Evolutionary conservation across 35 echinoderm and acorn worm genomes (phyloP).

Genomic region (Eucidaris tribuloides): DNA sequence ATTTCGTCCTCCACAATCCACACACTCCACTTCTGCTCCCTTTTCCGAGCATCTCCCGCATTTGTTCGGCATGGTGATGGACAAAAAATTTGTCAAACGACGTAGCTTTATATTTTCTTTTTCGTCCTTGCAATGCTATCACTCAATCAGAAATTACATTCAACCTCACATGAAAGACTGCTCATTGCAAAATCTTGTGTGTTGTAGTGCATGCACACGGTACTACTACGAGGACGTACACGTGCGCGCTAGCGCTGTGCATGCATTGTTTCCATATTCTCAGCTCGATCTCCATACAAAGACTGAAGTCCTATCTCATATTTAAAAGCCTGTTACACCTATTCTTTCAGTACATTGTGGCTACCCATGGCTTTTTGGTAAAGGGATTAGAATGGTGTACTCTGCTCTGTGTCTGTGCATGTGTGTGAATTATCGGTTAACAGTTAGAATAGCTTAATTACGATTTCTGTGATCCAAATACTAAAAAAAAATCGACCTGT

Average conservation of each 20-base stretch:
- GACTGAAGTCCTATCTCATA: not conserved
- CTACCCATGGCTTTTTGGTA: not conserved
- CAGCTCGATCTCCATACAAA: not conserved
- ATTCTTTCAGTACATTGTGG: not conserved
- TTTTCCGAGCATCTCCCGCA: constrained; percentile 11
- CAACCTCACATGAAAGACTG: not conserved
- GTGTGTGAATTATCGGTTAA: not conserved
- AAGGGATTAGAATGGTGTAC: no score
- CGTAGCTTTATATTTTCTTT: not conserved
- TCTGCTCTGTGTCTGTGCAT: not conserved
- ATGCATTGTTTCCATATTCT: no score
- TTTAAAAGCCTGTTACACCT: not conserved
- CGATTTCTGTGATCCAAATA: no score
- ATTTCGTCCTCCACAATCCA: constrained; percentile 2
- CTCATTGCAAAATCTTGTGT: no score
- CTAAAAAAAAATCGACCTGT: no score
- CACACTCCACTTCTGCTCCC: constrained; percentile 4
- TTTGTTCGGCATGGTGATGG: not conserved
- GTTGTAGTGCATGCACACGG: no score
- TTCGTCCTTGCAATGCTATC: not conserved
- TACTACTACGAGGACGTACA: no score
- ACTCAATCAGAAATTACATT: not conserved
- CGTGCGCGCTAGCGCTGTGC: no score
- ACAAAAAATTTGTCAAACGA: not conserved
- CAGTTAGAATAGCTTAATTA: not conserved